Evolutionary conservation across 30 jellyfish, hydroid and myxozoan genomes (phyloP).

Genomic region (Cassiopea xamachana): DNA sequence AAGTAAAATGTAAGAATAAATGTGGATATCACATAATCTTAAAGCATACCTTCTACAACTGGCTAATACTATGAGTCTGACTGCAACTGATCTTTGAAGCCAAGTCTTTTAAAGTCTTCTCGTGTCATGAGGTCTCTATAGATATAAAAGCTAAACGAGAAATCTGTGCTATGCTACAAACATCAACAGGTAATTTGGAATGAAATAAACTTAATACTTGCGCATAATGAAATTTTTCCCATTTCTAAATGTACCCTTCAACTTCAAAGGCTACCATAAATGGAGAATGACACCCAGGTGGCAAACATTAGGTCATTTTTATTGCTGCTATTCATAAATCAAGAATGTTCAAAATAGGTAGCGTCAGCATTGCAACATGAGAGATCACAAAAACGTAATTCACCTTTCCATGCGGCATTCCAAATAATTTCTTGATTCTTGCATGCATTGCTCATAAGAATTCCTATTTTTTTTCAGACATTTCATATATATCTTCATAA

Average conservation of each 20-base stretch:
- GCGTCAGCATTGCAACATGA: neutral
- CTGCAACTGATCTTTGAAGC: conserved; percentile 50
- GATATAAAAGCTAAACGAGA: neutral
- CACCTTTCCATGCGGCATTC: conserved; percentile 91
- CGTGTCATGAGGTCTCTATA: conserved; percentile 79
- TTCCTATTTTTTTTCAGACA: conserved; percentile 71
- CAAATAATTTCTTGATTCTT: conserved; percentile 83
- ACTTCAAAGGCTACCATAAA: neutral
- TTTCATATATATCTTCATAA: conserved; percentile 77
- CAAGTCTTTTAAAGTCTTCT: conserved; percentile 82
- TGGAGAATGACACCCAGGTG: neutral
- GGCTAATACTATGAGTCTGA: too few relatives aligned
- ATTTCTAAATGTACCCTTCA: neutral
- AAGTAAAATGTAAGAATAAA: too few relatives aligned
- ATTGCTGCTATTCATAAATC: neutral
- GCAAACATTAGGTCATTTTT: neutral
- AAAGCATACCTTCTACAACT: too few relatives aligned
- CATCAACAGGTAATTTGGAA: neutral
- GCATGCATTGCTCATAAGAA: conserved; percentile 54
- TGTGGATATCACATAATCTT: too few relatives aligned
- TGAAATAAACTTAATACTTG: neutral
- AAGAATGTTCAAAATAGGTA: neutral
- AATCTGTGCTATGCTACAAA: neutral
- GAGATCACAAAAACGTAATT: neutral
- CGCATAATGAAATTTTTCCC: neutral